Percentiles rank a stretch among this genome's conserved stretches.
These are phyloP conservation scores for Hoplostethus mediterraneus DNA, from an alignment of 2,797 vertebrate genomes.

Conservation along the genomic window DNA sequence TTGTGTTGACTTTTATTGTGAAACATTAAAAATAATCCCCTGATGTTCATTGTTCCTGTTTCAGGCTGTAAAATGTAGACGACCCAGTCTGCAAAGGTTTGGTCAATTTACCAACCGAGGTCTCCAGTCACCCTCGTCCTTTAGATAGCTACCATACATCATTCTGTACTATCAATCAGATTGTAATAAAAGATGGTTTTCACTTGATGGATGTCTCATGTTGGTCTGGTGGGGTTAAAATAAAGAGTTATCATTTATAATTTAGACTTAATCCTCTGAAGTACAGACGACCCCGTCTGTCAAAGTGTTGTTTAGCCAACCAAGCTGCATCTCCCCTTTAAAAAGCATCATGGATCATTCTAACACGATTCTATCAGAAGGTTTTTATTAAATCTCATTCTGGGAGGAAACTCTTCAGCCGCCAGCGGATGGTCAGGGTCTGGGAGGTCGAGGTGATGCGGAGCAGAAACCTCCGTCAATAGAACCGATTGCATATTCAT, in stretches of 20 bases:
- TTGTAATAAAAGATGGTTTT: conserved; percentile 3
- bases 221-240: neutral
- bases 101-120: neutral
- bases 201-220: conserved; percentile 19
- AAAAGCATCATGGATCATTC: too few relatives aligned
- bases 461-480: conserved; percentile 18
- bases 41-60: too few relatives aligned
- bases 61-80: too few relatives aligned
- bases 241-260: too few relatives aligned
- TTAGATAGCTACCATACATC: conserved; percentile 34
- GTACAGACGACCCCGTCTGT: too few relatives aligned
- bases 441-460: neutral
- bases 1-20: too few relatives aligned
- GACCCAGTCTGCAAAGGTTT: too few relatives aligned
- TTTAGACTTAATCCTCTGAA: too few relatives aligned
- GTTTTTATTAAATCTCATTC: conserved; percentile 1
- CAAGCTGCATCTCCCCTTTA: neutral
- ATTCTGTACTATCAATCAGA: neutral
- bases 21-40: too few relatives aligned
- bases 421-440: conserved; percentile 5
- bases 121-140: neutral
- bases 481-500: conserved; percentile 72
- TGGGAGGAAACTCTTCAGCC: neutral
- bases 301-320: neutral
- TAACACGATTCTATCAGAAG: too few relatives aligned